These are phyloP conservation scores for Pelodytes ibericus DNA, from an alignment of 2,797 vertebrate genomes.

Conservation along the genomic window DNA sequence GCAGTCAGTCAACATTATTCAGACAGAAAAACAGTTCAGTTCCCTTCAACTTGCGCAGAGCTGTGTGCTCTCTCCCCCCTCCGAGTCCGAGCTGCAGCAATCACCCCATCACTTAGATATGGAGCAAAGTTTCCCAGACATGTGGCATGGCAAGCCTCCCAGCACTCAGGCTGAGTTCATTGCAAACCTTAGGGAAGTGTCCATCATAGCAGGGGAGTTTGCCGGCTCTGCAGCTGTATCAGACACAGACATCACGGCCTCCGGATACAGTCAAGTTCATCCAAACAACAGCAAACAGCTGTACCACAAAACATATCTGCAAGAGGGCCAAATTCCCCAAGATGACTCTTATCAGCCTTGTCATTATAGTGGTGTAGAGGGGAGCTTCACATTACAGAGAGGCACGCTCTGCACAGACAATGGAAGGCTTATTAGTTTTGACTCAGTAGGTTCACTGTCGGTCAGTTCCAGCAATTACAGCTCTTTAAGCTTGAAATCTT, in stretches of 20 bases:
- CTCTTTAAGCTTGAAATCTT: constrained; percentile 94
- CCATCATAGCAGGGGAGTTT: constrained; percentile 82
- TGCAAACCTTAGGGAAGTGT: constrained; percentile 78
- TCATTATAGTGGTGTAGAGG: constrained; percentile 88
- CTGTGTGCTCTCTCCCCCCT: constrained; percentile 90
- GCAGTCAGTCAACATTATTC: constrained; percentile 81
- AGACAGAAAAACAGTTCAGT: constrained; percentile 87
- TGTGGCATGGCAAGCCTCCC: constrained; percentile 82
- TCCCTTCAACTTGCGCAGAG: constrained; percentile 90
- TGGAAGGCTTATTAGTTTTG: constrained; percentile 94
- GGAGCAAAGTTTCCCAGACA: constrained; percentile 80
- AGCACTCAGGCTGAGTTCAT: constrained; percentile 75
- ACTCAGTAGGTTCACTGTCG: constrained; percentile 94
- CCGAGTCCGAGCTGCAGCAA: constrained; percentile 93
- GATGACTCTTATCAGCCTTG: constrained; percentile 91
- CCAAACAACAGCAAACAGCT: constrained; percentile 87
- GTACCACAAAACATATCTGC: constrained; percentile 91
- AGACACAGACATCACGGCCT: constrained; percentile 78
- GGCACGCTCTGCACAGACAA: constrained; percentile 89
- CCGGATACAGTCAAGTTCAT: constrained; percentile 85
- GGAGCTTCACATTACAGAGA: constrained; percentile 94
- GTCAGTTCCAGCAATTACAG: constrained; percentile 96
- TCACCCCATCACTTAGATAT: constrained; percentile 87
- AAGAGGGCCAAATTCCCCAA: constrained; percentile 81
- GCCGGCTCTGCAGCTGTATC: constrained; percentile 72